Percentiles rank a stretch among this genome's conserved stretches.
These are phyloP conservation scores for Danionella dracula DNA, from an alignment of 2,797 vertebrate genomes.

Conservation along the genomic window DNA sequence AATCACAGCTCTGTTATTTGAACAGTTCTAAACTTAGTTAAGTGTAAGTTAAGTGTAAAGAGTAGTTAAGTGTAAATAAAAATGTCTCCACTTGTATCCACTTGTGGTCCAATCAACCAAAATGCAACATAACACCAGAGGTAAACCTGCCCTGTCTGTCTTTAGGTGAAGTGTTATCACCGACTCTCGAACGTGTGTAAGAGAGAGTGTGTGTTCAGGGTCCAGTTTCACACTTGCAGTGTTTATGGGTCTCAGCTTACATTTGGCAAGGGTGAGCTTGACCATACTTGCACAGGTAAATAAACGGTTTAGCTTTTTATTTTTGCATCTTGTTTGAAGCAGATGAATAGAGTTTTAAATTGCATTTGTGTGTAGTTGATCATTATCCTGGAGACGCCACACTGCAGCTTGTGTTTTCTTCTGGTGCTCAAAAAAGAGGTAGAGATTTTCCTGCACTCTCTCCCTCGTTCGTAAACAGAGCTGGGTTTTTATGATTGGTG, in stretches of 20 bases:
- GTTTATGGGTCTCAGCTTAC: conserved; percentile 82
- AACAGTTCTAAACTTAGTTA: too few species aligned
- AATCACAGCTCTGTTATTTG: too few species aligned
- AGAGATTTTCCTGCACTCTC: conserved; percentile 23
- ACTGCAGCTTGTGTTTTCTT: conserved; percentile 85
- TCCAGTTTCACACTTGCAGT: conserved; percentile 90
- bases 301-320: background rate
- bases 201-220: conserved; percentile 81
- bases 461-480: background rate
- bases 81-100: background rate
- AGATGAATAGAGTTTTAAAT: background rate
- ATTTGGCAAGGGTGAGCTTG: conserved; percentile 85
- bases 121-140: background rate
- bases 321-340: background rate
- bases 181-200: conserved; percentile 66
- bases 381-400: conserved; percentile 81
- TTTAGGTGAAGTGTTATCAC: conserved; percentile 88
- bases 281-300: conserved; percentile 79
- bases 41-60: too few species aligned
- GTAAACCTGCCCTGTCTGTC: background rate
- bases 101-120: background rate
- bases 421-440: conserved; percentile 82
- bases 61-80: background rate
- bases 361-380: conserved; percentile 70
- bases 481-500: background rate